Base-by-base conservation (phyloP, 2,113 vertebrate genomes). In the Neogobius melanostomus region DNA sequence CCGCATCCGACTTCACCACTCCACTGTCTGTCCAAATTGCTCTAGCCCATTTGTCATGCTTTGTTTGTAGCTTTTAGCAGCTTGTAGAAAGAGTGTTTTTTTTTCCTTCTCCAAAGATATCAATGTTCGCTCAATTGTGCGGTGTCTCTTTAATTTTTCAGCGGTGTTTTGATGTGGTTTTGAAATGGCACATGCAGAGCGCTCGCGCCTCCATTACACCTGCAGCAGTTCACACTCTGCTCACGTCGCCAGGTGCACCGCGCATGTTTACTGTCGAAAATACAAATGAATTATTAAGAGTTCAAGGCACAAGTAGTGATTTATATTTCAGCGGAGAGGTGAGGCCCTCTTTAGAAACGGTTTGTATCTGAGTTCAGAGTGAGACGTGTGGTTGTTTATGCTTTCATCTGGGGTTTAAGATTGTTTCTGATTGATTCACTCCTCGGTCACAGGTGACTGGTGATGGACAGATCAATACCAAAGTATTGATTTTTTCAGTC, bases 121-220 rank as follows among this genome's bases (percentile, higher is more conserved):
- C 66, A 69, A 53, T 64, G 66, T 79, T 82, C 69, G 79, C 15
- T 75, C 76, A 59, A 45, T 66, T 72, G 76, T 66, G 66, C 43
- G 70, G 61, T 51, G 60, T 50, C 28, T 64, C 68, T 72, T 63
- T 43, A 70, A 66, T 59, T 66, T 69, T 74, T 68, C 66, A 73
- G 43, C 11, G 28, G 66, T 46, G 52, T 69, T 83, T 63, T 71
- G 14, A 48, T 65, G 48, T 45, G 62, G 3, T n/a, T 17, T 46
- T 59, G 36, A 56, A 47, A 7, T 64, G 69, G 42, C 67, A 28
- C 36, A 36, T 10, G 28, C 43, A 36, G 60, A 66, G 53, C 36
- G 44, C 48, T 17, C 28, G 8, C 6, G 2, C 17, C 47, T 59
- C 53, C 46, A 17, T 48, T 15, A 11, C 45, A 51, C 6, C 60